Percentiles rank a stretch among this genome's conserved stretches.
Conservation (phyloP, 2,888 invertebrate genomes). For the Onchidella celtica region DNA sequence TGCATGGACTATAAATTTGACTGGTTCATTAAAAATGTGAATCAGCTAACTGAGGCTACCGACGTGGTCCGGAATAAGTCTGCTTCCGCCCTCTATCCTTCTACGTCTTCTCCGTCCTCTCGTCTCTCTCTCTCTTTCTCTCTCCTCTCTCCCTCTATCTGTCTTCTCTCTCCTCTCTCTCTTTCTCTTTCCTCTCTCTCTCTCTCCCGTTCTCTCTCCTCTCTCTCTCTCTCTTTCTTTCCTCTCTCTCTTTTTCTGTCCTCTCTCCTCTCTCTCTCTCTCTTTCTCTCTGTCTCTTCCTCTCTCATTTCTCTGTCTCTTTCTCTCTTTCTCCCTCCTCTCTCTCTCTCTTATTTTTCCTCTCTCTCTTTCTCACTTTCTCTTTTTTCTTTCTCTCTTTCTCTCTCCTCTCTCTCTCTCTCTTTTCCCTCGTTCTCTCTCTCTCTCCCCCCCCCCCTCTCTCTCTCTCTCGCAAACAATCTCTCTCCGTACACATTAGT, state of each 20-base stretch:
- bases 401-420: background rate
- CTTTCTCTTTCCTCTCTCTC: background rate
- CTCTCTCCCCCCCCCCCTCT: background rate
- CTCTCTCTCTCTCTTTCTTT: background rate
- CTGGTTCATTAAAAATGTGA: too few species aligned
- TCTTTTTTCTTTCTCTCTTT: background rate
- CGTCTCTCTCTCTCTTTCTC: too few species aligned
- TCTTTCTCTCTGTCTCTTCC: too few species aligned
- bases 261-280: background rate
- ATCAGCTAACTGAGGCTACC: too few species aligned
- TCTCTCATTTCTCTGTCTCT: too few species aligned
- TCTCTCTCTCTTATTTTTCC: background rate
- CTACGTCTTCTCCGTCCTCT: too few species aligned
- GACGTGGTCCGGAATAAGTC: too few species aligned
- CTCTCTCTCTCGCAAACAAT: conserved; percentile 13
- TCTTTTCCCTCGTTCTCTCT: background rate
- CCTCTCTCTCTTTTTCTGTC: background rate
- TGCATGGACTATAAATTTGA: too few species aligned
- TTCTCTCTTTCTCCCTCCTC: background rate
- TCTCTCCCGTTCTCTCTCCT: background rate
- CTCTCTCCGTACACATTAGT: too few species aligned
- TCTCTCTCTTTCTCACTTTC: too few species aligned
- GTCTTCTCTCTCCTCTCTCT: background rate
- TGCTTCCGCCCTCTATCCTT: too few species aligned
- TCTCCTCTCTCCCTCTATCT: background rate